Base-by-base conservation (phyloP, 2,888 invertebrate species). In the Lacanobia oleracea region DNA sequence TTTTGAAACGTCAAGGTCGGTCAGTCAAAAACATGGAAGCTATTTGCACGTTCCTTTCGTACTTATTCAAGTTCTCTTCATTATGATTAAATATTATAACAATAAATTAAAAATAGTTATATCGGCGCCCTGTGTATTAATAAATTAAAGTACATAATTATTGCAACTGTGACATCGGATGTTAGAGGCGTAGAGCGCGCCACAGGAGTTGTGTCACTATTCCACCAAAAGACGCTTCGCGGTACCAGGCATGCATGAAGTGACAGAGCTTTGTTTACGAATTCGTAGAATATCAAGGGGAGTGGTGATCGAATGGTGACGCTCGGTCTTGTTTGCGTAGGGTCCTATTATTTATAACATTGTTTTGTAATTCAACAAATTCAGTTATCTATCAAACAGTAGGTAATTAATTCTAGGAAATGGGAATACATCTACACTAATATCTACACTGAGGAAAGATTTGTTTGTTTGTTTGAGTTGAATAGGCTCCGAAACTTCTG, bases 151-250 rank as follows among this genome's bases (percentile, higher is more conserved):
- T n/a, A n/a, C n/a, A n/a, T n/a, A n/a, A n/a, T n/a, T 59, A 27
- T 27, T 16, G 27, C 45, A 21, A 51, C n/a, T 48, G 10, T 40
- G 33, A 33, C 21, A 43, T 40, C 40, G 16, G 18, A 40, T 9
- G 1, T 10, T 27, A 6, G 33, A 23, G 53, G 27, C 53, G 40
- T 63, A 27, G 63, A 61, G 63, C 45, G 23, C 57, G 43, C 23
- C 63, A 21, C 63, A 63, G 27, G 72, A 84, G 75, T 77, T 80
- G 79, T 79, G 79, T 74, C 85, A 80, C 81, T 86, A 77, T 82
- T 85, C 75, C 77, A 85, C 82, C 61, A 79, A 84, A 87, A 84
- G 75, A 77, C 74, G 79, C 75, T 84, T 77, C 77, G 51, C 16
- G 9, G 27, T 83, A 86, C 86, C 62, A 86, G 86, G 86, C 61